Evolutionary conservation across 2,113 vertebrate genomes (phyloP).

Genomic region (Beaufortia kweichowensis): DNA sequence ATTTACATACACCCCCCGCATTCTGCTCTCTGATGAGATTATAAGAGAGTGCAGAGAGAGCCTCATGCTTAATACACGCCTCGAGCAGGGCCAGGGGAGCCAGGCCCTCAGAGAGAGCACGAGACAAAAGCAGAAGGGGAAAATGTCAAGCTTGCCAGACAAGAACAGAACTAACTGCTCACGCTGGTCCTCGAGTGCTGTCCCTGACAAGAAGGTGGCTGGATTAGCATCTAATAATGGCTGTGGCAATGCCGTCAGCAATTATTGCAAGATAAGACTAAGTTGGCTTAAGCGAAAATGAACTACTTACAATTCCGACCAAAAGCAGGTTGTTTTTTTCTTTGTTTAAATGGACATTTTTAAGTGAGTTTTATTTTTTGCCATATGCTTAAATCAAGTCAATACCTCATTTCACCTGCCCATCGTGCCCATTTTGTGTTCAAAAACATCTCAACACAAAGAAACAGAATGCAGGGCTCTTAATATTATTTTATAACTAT

Average conservation of each 20-base stretch:
- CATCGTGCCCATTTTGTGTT: no score
- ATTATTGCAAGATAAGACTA: slow-evolving; percentile 57
- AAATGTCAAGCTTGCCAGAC: slow-evolving; percentile 75
- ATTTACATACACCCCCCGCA: slow-evolving; percentile 88
- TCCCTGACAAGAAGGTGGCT: slow-evolving; percentile 58
- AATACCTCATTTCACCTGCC: no score
- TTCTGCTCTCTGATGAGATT: slow-evolving; percentile 88
- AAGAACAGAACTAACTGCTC: slow-evolving; percentile 73
- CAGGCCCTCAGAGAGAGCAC: slow-evolving; percentile 76
- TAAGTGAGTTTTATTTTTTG: slow-evolving; percentile 17
- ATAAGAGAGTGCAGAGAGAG: slow-evolving; percentile 77
- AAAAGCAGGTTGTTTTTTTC: slow-evolving; percentile 39
- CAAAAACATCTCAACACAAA: no score
- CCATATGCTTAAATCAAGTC: slow-evolving; percentile 43
- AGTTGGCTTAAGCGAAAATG: slow-evolving; percentile 12
- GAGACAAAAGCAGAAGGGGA: slow-evolving; percentile 72
- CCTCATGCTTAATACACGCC: slow-evolving; percentile 89
- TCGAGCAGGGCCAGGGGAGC: slow-evolving; percentile 76
- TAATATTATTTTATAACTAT: no score
- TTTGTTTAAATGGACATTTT: slow-evolving; percentile 16
- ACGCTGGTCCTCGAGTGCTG: slow-evolving; percentile 52
- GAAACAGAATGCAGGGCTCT: no score
- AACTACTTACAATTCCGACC: slow-evolving; percentile 50
- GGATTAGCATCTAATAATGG: slow-evolving; percentile 60
- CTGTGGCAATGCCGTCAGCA: slow-evolving; percentile 49